Evolutionary conservation across 2,888 invertebrate species (phyloP), one percentile per base, ranked within the genome.

Genomic region (Dichetophora obliterata): DNA sequence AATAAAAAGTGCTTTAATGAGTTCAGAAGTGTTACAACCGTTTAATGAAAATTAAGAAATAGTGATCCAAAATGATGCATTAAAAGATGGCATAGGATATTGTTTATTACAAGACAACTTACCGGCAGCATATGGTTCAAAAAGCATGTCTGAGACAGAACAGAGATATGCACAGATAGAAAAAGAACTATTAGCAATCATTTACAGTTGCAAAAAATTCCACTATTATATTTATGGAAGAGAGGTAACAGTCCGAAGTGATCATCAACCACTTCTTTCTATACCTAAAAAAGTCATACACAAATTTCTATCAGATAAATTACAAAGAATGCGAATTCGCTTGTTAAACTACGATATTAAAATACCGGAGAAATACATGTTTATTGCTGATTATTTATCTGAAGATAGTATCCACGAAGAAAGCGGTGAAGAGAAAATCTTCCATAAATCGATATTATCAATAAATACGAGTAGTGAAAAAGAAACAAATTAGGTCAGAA

Each of bases 151-250:
- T 19, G 52, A 73, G 22, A 61, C 78, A 11, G 81, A 78, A 77
- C 24, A 37, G 54, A 63, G 48, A 37, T 81, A 81, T 75, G 52
- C 77, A 8, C 78, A 80, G 63, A 80, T 80, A 27, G 79, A 80
- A 65, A 80, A 80, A 68, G 79, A 82, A 72, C 48, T 82, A 6
- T 69, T 81, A 22, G 76, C 78, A 11, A 74, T 82, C 14, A 57
- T 75, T 9, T 82, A 77, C 63, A 72, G 75, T 14, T 11, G 11
- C 11, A 19, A 61, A 24, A 61, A 61, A 24, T 61, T 61, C 8
- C 19, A 61, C 9, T 14, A 61, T 3, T 61, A n/a, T 8, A 14
- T 61, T 14, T 61, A 61, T 27, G 61, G 11, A n/a, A 22, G 9
- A 50, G 6, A 50, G 3, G 3, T 27, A 3, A 27, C 27, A n/a